phyloP scores from a whole-genome alignment of 2,797 vertebrate species.

The Clangula hyemalis region DNA sequence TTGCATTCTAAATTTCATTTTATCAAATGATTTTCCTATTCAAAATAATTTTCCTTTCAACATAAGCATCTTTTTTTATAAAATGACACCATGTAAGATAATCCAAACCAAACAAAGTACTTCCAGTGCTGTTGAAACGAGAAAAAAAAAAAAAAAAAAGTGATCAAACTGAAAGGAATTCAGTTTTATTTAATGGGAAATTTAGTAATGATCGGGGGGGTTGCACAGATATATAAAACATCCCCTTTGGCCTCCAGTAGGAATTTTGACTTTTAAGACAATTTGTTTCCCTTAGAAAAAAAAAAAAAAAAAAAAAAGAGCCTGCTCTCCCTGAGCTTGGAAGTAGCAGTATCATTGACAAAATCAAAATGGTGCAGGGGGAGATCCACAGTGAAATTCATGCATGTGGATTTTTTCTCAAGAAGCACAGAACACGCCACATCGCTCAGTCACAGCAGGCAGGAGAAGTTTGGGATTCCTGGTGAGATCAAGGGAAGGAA shows the following conservation, averaged over 20 bases:
- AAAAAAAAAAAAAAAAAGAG: neutral
- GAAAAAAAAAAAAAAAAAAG: neutral
- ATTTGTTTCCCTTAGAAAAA: neutral
- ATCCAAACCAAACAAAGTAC: neutral
- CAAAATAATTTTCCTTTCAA: neutral
- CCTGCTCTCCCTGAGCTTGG: neutral
- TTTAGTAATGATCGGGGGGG: neutral
- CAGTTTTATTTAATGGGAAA: neutral
- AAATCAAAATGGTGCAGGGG: neutral
- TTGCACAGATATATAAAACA: neutral
- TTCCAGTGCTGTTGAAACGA: neutral
- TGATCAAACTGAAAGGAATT: neutral
- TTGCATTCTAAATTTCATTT: neutral
- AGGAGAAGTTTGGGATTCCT: neutral
- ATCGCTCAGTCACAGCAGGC: neutral
- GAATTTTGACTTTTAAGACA: neutral
- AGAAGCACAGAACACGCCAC: neutral
- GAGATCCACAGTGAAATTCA: neutral
- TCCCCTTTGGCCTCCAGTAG: neutral
- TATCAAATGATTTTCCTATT: neutral
- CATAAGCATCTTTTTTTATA: neutral
- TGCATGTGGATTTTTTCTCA: neutral
- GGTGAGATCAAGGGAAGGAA: neutral
- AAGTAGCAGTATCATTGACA: neutral
- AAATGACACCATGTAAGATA: neutral